Conservation (phyloP, 1,140 invertebrate genomes). For the Holcopasites calliopsidis region DNA sequence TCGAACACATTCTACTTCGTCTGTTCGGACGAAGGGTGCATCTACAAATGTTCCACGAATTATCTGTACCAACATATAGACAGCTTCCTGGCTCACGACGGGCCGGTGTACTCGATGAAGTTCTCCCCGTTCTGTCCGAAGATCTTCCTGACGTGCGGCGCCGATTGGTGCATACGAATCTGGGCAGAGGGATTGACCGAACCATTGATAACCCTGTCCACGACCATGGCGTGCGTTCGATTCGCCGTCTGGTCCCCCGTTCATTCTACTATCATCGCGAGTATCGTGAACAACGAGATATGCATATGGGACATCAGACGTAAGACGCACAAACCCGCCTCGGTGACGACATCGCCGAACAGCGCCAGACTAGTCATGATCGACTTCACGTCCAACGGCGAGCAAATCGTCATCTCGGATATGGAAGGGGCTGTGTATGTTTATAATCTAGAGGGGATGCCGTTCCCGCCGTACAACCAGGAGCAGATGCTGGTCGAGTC, state of each 20-base stretch:
- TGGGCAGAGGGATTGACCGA: conserved; percentile 86
- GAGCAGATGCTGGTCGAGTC: conserved; percentile 81
- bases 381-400: conserved; percentile 83
- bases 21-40: conserved; percentile 90
- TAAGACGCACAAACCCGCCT: conserved; percentile 83
- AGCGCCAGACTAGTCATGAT: conserved; percentile 76
- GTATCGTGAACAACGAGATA: conserved; percentile 85
- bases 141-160: conserved; percentile 90
- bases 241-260: conserved; percentile 89
- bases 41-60: conserved; percentile 87
- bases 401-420: conserved; percentile 85
- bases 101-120: conserved; percentile 87
- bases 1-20: conserved; percentile 86
- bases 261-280: conserved; percentile 90
- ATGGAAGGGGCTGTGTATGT: conserved; percentile 83
- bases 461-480: conserved; percentile 84
- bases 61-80: conserved; percentile 84
- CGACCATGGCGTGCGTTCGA: conserved; percentile 81
- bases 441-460: conserved; percentile 85
- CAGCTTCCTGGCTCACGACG: conserved; percentile 88
- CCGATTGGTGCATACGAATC: conserved; percentile 89
- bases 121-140: conserved; percentile 89
- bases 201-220: conserved; percentile 83
- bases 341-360: conserved; percentile 79
- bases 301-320: conserved; percentile 87